Evolutionary conservation across 2,113 vertebrate genomes (phyloP).

Genomic region (Hystrix brachyura): DNA sequence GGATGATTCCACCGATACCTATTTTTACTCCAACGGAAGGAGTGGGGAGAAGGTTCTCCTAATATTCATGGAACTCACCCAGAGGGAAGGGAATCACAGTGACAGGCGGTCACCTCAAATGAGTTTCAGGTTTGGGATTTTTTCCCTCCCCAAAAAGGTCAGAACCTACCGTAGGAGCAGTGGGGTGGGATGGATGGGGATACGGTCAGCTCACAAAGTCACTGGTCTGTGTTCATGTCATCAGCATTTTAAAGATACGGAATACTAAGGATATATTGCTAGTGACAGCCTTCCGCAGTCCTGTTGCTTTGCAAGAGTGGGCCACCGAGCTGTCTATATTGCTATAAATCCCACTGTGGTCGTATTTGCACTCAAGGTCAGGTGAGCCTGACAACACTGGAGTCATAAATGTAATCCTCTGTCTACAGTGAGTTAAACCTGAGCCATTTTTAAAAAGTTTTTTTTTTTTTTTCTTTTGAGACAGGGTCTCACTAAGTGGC

Average conservation of each 20-base stretch:
- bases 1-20: background rate
- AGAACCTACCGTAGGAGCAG: background rate
- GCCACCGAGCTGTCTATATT: background rate
- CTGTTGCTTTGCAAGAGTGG: background rate
- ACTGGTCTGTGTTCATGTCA: background rate
- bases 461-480: background rate
- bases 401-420: background rate
- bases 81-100: background rate
- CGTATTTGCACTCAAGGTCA: background rate
- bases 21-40: background rate
- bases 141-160: background rate
- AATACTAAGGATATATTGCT: background rate
- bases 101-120: background rate
- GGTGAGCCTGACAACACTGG: background rate
- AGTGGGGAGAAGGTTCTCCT: background rate
- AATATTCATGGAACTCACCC: background rate
- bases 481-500: background rate
- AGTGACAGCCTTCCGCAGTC: background rate
- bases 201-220: background rate
- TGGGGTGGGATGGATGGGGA: background rate
- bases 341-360: background rate
- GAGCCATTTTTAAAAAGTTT: background rate
- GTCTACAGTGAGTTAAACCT: background rate
- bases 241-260: background rate
- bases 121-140: background rate